Evolutionary conservation across 1,140 invertebrate genomes (phyloP).

Genomic region (Nomia melanderi): DNA sequence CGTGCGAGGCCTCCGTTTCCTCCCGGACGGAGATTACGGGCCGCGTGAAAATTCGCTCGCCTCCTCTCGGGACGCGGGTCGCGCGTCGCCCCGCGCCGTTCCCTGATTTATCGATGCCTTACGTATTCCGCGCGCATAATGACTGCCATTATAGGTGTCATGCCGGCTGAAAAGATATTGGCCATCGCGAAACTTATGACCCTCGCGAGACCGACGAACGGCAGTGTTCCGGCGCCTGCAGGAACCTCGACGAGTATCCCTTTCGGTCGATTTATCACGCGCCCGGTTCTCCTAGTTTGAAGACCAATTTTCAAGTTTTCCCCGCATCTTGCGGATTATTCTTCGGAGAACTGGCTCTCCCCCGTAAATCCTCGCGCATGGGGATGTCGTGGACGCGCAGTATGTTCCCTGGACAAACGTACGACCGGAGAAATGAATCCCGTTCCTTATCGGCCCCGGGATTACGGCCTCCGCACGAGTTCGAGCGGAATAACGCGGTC

Average conservation of each 20-base stretch:
- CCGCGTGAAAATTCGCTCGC: neutral
- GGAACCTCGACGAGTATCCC: constrained; percentile 32
- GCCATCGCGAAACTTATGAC: constrained; percentile 37
- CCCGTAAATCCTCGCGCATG: constrained; percentile 45
- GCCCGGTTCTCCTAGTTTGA: constrained; percentile 36
- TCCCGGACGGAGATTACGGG: no score
- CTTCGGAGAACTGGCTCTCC: constrained; percentile 35
- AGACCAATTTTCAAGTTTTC: constrained; percentile 60
- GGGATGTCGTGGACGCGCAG: constrained; percentile 11
- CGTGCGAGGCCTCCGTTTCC: no score
- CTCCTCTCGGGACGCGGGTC: no score
- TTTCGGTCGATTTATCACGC: constrained; percentile 51
- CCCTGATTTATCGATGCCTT: constrained; percentile 31
- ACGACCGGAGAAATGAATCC: constrained; percentile 32
- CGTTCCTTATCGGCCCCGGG: constrained; percentile 16
- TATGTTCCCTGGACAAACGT: constrained; percentile 22
- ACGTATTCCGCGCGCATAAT: constrained; percentile 40
- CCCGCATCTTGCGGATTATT: constrained; percentile 47
- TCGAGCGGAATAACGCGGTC: neutral
- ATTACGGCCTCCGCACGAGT: neutral
- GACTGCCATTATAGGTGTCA: constrained; percentile 21
- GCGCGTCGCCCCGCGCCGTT: no score
- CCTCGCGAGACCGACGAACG: constrained; percentile 25
- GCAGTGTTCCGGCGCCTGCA: constrained; percentile 3
- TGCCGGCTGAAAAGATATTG: constrained; percentile 41